A percentile compares a stretch with the other conserved stretches of the same genome.
Conservation (phyloP, 2,113 vertebrate genomes). For the Rallus limicola region DNA sequence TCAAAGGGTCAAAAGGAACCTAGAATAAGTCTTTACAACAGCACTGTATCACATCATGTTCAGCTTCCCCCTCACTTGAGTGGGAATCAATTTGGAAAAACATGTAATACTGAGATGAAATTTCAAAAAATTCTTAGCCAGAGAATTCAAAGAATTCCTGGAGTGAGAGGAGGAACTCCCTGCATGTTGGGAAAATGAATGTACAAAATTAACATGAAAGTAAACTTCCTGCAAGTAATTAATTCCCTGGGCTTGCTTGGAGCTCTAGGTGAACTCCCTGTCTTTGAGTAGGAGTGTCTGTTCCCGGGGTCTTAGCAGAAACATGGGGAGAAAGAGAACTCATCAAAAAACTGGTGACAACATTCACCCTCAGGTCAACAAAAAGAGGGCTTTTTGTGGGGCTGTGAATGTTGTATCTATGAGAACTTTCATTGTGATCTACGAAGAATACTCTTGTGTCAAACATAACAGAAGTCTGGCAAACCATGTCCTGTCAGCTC, state of each 20-base stretch:
- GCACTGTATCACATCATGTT: background rate
- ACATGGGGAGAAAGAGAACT: background rate
- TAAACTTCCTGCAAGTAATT: background rate
- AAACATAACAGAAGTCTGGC: background rate
- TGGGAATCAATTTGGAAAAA: background rate
- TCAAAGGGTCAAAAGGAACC: background rate
- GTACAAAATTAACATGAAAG: background rate
- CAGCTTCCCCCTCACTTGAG: background rate
- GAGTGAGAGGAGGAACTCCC: background rate
- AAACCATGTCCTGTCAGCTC: slow-evolving; percentile 20
- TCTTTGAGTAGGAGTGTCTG: background rate
- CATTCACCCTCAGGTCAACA: background rate
- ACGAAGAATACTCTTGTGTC: background rate
- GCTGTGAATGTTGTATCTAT: background rate
- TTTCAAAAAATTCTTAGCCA: background rate
- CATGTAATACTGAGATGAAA: background rate
- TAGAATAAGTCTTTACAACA: background rate
- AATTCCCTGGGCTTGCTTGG: background rate
- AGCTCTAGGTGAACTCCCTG: background rate
- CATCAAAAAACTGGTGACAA: background rate
- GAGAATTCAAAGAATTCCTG: background rate
- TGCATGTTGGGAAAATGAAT: background rate
- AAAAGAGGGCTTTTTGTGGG: background rate
- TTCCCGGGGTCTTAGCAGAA: background rate
- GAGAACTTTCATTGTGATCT: background rate